Evolutionary conservation across 2,797 vertebrate species (phyloP), one percentile per base, ranked within the genome.

Genomic region (Crenichthys baileyi): DNA sequence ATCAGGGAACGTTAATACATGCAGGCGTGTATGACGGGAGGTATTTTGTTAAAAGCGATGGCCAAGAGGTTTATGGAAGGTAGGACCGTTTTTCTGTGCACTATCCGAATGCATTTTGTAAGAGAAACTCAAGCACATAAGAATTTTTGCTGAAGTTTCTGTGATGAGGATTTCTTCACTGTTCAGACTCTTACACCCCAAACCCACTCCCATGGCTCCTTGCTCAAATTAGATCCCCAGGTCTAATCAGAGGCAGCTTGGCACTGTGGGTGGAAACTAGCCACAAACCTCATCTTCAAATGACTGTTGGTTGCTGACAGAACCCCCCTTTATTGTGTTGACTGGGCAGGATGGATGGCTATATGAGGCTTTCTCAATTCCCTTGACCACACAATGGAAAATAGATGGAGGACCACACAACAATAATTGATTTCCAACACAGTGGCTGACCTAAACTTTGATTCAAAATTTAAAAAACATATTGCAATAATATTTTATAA

Each of bases 171-270:
- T 87, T 79, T 81, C 88, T 83, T 63, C 67, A 15, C 86, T 90
- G 85, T 79, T 91, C 77, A 90, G 85, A 87, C 87, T 87, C 88
- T 86, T 85, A 84, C 7, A 56, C 79, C 85, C 86, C 31, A 22
- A 90, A 90, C 81, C 84, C 86, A 82, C 84, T 85, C 79, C 65
- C 83, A 68, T 68, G 91, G 88, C 87, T 90, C 91, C 86, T 84
- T 89, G 88, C 87, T 90, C 91, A 94, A 94, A 95, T 94, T 89
- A 94, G 90, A 95, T 93, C 92, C 91, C 91, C 91, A 92, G 91
- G 92, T 94, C 91, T 95, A 95, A 95, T 95, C 93, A 95, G 92
- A 94, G 90, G 91, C 94, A 94, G 93, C 92, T 93, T 93, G 90
- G 89, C 84, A 76, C 91, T 94, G 94, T 92, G 95, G 92, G 93